Evolutionary conservation across 2,113 vertebrate genomes (phyloP), one percentile per base, ranked within the genome.

Genomic region (Acrocephalus arundinaceus): DNA sequence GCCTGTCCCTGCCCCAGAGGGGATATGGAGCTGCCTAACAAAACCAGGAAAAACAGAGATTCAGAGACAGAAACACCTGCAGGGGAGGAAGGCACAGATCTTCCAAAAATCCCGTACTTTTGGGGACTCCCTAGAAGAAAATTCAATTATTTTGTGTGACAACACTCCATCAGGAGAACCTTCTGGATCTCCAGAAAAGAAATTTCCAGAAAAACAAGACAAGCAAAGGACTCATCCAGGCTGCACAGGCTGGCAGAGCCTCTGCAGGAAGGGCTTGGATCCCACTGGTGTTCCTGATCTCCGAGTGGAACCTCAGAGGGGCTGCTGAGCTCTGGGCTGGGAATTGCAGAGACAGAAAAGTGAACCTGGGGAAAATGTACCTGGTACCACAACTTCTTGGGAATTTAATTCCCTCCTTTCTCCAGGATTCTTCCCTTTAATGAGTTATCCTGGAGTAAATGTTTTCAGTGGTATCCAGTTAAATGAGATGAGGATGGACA

Each of bases 251-350:
- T 79, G 45, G 54, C 63, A 73, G 2, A 73, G 54, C 31, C 78
- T 61, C 63, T 70, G 9, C 8, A 22, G 49, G 43, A 58, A 74
- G 20, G 7, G 8, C 20, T 58, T 33, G 55, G 55, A 37, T 67
- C 25, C 54, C 72, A 13, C 24, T 6, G 30, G 20, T 35, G 58
- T 1, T 55, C 35, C 48, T 43, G 28, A 74, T 15, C 55, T 63
- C 46, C 0, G 0, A 43, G 25, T 7, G 43, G 54, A 39, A 17
- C 45, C 54, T 65, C 39, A 39, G 3, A 8, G 18, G 37, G 3
- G 18, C 11, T 63, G 68, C 85, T 83, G 67, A 65, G 17, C 8
- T 35, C 76, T 70, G 33, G 18, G 41, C 41, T 48, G 13, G 57
- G 15, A 88, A 65, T 30, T 51, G 30, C 45, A 81, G 15, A 20